Evolutionary conservation across 2,888 invertebrate genomes (phyloP), one percentile per base, ranked within the genome.

Genomic region (Sialis fuliginosa): DNA sequence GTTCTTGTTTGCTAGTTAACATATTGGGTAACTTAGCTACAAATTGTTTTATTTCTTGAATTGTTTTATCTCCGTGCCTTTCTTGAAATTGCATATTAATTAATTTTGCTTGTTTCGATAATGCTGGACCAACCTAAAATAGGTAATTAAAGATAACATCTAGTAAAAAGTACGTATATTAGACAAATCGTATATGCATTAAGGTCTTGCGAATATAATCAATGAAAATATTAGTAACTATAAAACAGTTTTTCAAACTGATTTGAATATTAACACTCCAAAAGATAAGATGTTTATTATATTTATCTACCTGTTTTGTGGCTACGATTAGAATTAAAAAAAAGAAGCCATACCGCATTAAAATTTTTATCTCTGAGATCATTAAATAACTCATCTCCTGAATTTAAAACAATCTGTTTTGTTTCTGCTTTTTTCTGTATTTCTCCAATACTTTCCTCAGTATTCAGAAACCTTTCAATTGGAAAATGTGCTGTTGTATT

Each of bases 41-140:
- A 63, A 93, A 91, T 58, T 86, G 79, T 61, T 91, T 92, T 67
- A 96, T 89, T 66, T 95, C 92, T 57, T 88, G 87, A n/a, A 97
- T 85, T 0, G 91, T 83, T 62, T 87, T 89, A 47, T 89, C 85
- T 44, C 76, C 76, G 60, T 88, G 84, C 32, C 83, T 75, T 58
- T 91, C 88, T 62, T 90, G 81, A 60, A 90, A 74, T 60, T 92
- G 86, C 0, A 79, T 77, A 51, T 88, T 83, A 46, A 96, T 87
- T 6, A 81, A 71, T 59, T 84, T 88, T 0, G 92, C 92, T 62
- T 87, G 90, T 56, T 81, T 80, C 2, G 89, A 85, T 1, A 97
- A 68, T 9, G 83, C 77, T 37, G 83, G 76, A 4, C 92, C 92
- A 6, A 95, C 22, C 22, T 22, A 22, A 22, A 22, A 22, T 22